phyloP scores from a whole-genome alignment of 2,113 vertebrate genomes.

The Fulica atra region DNA sequence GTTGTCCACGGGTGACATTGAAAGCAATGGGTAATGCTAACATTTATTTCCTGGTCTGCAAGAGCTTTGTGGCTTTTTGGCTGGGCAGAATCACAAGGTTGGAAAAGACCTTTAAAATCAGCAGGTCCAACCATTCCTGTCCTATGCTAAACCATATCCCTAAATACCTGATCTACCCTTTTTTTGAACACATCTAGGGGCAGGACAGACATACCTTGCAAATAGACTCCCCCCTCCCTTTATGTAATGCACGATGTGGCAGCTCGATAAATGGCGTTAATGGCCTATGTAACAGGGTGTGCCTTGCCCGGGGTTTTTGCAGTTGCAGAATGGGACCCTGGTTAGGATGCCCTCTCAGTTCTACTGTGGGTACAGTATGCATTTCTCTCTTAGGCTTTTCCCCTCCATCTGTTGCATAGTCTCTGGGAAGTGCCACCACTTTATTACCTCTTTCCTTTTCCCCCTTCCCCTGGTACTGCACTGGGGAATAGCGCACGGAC shows the following conservation, averaged over 20 bases:
- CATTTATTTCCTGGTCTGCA: not conserved
- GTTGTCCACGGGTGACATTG: not conserved
- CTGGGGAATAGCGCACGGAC: fast-evolving
- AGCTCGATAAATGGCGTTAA: not conserved
- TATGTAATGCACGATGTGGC: not conserved
- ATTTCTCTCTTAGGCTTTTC: not conserved
- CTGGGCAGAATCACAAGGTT: not conserved
- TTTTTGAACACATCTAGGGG: too few relatives aligned
- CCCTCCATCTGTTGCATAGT: not conserved
- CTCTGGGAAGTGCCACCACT: not conserved
- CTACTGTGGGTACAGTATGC: not conserved
- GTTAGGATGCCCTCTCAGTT: not conserved
- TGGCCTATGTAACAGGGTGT: not conserved
- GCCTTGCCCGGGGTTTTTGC: not conserved
- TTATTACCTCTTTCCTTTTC: not conserved
- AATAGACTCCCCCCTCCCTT: not conserved
- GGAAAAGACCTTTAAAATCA: too few relatives aligned
- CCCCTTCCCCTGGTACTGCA: not conserved
- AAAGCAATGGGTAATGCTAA: not conserved
- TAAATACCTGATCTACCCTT: too few relatives aligned
- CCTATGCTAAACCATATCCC: too few relatives aligned
- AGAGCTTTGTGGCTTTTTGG: not conserved
- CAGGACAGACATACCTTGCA: not conserved
- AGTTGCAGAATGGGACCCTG: not conserved
- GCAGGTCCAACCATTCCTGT: too few relatives aligned